These are phyloP conservation scores for Macrosoma leucophasiata DNA, from an alignment of 2,888 invertebrate species.

Conservation along the genomic window DNA sequence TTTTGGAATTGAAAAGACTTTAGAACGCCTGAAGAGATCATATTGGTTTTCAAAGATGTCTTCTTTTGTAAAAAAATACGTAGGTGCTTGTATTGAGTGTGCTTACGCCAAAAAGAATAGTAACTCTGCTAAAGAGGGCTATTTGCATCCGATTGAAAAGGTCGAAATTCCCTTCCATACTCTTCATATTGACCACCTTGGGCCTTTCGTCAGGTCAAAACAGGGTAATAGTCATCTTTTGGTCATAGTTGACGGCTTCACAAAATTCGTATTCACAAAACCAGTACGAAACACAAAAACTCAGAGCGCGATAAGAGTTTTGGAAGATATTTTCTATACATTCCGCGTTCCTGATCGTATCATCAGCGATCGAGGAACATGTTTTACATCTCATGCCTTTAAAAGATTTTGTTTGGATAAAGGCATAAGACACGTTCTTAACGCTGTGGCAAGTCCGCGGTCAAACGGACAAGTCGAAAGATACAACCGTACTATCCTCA, in stretches of 20 bases:
- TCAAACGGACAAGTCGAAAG: constrained; percentile 26
- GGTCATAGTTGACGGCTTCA: constrained; percentile 38
- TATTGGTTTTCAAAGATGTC: constrained; percentile 50
- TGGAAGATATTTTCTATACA: constrained; percentile 18
- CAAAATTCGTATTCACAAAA: constrained; percentile 35
- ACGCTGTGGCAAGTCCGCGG: constrained; percentile 17
- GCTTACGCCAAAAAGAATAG: constrained; percentile 25
- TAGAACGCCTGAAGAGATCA: constrained; percentile 30
- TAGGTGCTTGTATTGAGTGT: constrained; percentile 36
- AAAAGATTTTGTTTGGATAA: constrained; percentile 10
- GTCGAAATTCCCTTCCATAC: constrained; percentile 31
- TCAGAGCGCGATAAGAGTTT: constrained; percentile 2
- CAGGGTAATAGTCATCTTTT: constrained; percentile 34
- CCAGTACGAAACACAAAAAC: constrained; percentile 26
- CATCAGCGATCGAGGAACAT: constrained; percentile 18
- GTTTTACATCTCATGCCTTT: constrained; percentile 18
- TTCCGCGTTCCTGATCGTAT: constrained; percentile 18
- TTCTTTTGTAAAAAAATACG: constrained; percentile 38
- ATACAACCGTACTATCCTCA: constrained; percentile 32
- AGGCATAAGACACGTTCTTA: constrained; percentile 16
- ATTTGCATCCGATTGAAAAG: constrained; percentile 22
- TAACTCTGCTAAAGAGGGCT: constrained; percentile 38
- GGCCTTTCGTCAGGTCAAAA: constrained; percentile 35
- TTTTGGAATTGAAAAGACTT: constrained; percentile 38
- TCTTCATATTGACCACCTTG: constrained; percentile 41